These are phyloP conservation scores for Apteryx mantelli DNA, from an alignment of 2,113 vertebrate genomes.

Conservation along the genomic window DNA sequence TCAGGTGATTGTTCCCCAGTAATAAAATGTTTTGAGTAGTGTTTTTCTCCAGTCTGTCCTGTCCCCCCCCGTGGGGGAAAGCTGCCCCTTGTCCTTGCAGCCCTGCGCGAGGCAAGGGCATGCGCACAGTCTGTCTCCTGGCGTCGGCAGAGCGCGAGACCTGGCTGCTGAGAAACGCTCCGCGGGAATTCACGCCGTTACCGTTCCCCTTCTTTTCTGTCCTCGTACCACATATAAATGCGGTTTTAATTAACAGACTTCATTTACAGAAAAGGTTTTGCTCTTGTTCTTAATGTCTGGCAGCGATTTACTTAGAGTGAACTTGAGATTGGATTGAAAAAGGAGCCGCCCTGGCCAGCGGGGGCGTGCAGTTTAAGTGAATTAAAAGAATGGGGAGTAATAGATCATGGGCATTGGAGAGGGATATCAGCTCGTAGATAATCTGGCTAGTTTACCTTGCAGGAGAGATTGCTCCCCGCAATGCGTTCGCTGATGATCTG, in stretches of 20 bases:
- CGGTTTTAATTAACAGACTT: neutral
- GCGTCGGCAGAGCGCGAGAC: too few species aligned
- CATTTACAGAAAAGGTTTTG: neutral
- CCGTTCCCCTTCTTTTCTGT: neutral
- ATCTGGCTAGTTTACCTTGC: neutral
- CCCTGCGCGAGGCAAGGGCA: too few species aligned
- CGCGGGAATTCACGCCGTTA: fast-evolving
- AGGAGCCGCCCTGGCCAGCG: neutral
- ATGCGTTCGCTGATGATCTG: fast-evolving
- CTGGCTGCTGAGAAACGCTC: too few species aligned
- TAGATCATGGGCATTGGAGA: neutral
- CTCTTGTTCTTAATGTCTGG: neutral
- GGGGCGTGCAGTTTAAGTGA: neutral
- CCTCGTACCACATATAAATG: neutral
- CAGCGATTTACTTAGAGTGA: neutral
- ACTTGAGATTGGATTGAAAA: neutral
- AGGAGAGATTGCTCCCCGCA: neutral
- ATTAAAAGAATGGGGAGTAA: neutral
- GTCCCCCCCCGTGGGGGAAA: too few species aligned
- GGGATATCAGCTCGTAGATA: neutral
- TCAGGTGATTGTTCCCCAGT: too few species aligned
- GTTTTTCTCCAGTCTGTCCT: too few species aligned
- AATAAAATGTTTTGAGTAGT: neutral
- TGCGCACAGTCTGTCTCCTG: too few species aligned
- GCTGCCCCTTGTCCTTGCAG: too few species aligned